A percentile compares a stretch with the other conserved stretches of the same genome.
Evolutionary conservation across 2,888 invertebrate species (phyloP).

Genomic region (Hyles lineata): DNA sequence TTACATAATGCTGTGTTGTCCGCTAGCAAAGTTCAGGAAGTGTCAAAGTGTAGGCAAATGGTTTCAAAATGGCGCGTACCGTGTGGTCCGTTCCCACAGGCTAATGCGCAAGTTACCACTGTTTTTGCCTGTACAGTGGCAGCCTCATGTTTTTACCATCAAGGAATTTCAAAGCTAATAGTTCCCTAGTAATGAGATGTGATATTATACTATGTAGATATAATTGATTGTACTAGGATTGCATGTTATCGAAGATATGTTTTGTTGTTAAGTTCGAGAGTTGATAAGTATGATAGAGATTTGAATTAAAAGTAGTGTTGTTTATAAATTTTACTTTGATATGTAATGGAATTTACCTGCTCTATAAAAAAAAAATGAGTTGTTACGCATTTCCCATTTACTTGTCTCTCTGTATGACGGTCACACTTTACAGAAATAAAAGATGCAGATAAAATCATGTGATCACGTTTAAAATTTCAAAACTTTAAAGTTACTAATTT

Average conservation of each 20-base stretch:
- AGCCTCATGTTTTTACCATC: constrained; percentile 24
- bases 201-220: not conserved
- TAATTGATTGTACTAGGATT: not conserved
- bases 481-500: too few relatives aligned
- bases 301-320: too few relatives aligned
- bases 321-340: too few relatives aligned
- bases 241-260: not conserved
- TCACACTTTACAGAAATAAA: too few relatives aligned
- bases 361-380: too few relatives aligned
- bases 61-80: constrained; percentile 46
- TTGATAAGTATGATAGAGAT: not conserved
- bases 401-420: too few relatives aligned
- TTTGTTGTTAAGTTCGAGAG: not conserved
- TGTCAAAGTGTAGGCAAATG: constrained; percentile 51
- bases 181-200: constrained; percentile 1
- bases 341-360: too few relatives aligned
- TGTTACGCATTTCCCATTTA: too few relatives aligned
- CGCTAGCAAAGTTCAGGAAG: constrained; percentile 47
- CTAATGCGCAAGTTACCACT: constrained; percentile 41
- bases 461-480: too few relatives aligned
- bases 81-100: constrained; percentile 50
- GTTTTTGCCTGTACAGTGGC: constrained; percentile 39
- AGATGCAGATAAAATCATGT: too few relatives aligned
- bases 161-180: constrained; percentile 10
- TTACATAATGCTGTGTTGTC: not conserved